These are phyloP conservation scores for Drosophila lacteicornis DNA, from an alignment of 1,140 invertebrate genomes.

Conservation along the genomic window DNA sequence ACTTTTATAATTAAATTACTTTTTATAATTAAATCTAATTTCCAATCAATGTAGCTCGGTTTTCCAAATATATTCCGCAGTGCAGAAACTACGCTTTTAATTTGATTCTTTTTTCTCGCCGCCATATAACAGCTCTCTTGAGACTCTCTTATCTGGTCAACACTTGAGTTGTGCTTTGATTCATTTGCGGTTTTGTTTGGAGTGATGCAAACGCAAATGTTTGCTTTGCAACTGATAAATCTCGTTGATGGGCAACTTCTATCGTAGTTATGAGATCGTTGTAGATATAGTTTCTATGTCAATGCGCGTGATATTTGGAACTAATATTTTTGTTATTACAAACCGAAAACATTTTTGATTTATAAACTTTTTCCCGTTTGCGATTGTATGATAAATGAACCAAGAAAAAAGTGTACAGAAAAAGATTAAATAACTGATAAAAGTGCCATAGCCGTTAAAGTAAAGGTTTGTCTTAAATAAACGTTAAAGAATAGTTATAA, in stretches of 20 bases:
- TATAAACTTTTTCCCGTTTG: background rate
- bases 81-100: conserved; percentile 20
- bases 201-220: conserved; percentile 16
- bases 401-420: background rate
- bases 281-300: background rate
- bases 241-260: conserved; percentile 11
- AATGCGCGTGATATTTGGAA: background rate
- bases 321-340: too few species aligned
- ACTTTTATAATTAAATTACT: background rate
- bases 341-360: background rate
- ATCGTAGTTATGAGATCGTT: background rate
- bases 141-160: conserved; percentile 34
- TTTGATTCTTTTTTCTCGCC: conserved; percentile 21
- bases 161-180: conserved; percentile 41
- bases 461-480: too few species aligned
- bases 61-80: background rate
- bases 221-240: conserved; percentile 25
- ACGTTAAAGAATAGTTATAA: too few species aligned
- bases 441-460: too few species aligned
- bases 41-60: too few species aligned
- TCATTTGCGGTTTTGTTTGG: conserved; percentile 32
- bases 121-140: conserved; percentile 37
- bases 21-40: background rate
- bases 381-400: background rate
- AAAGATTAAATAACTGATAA: background rate